Evolutionary conservation across 2,888 invertebrate genomes (phyloP), one percentile per base, ranked within the genome.

Genomic region (Phania funesta): DNA sequence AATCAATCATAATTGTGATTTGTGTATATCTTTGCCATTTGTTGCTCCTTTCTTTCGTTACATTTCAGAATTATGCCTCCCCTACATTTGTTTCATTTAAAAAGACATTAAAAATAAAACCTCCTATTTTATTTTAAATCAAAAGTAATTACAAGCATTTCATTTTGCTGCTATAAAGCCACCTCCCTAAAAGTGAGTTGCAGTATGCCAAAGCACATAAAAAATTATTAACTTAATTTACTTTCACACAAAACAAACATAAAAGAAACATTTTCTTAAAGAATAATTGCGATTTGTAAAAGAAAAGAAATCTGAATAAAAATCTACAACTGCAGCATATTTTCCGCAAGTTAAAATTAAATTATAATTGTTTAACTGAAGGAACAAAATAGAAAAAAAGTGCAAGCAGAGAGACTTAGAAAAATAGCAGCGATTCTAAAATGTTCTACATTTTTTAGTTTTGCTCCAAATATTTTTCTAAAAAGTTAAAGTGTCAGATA

Each of bases 71-170:
- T 46, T 44, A 74, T 24, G n/a, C 56, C 56, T 46, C 54, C 46
- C 50, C 71, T 32, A 48, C 18, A 58, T 50, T 38, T 50, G 56
- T 35, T 78, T 50, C 74, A 74, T 70, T 82, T 82, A 78, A 82
- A 82, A 78, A 82, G 35, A 44, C 74, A 78, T 82, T 82, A 82
- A 52, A 70, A 50, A 11, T 32, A 29, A 35, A 65, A 65, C 73
- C 74, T 26, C 68, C 68, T 78, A n/a, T 54, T 50, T 32, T 41
- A 44, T 35, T 52, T 48, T 44, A 65, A 71, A 56, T 56, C 54
- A 48, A 54, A 71, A 38, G 29, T 56, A 64, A 64, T 71, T 64
- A 62, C 24, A 35, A 75, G 67, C 44, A 58, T 50, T 58, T 67
- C 20, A 48, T 26, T 75, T 58, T 26, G 8, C n/a, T 44, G 41